phyloP scores from a whole-genome alignment of 1,140 invertebrate species.

The Ephestia elutella region DNA sequence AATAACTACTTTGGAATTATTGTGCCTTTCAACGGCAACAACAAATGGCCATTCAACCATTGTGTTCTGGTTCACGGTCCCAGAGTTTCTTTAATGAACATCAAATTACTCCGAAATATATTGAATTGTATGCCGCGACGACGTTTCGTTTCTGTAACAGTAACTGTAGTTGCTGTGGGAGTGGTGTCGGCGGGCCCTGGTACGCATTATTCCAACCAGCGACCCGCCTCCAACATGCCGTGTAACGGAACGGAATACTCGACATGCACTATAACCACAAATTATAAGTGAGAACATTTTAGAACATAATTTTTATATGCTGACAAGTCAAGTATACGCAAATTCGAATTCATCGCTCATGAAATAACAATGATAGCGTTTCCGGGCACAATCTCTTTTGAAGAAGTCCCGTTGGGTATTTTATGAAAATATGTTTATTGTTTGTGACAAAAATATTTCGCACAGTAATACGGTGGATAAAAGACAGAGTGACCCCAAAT shows the following conservation, averaged over 20 bases:
- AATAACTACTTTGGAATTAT: constrained; percentile 59
- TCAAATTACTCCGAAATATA: constrained; percentile 73
- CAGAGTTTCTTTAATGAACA: constrained; percentile 72
- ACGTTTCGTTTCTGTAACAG: constrained; percentile 61
- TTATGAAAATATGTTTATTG: background rate
- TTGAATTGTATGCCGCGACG: constrained; percentile 69
- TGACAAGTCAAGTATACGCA: constrained; percentile 30
- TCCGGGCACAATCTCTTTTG: background rate
- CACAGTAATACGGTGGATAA: constrained; percentile 33
- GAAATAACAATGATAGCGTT: constrained; percentile 1
- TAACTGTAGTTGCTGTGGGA: constrained; percentile 58
- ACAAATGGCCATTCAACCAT: constrained; percentile 73
- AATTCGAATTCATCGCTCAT: background rate
- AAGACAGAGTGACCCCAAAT: constrained; percentile 57
- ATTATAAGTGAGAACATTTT: constrained; percentile 73
- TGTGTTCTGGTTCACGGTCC: constrained; percentile 72
- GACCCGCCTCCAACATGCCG: constrained; percentile 46
- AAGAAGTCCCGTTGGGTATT: background rate
- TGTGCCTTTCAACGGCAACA: constrained; percentile 65
- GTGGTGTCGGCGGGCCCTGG: constrained; percentile 25
- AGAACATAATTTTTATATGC: constrained; percentile 57
- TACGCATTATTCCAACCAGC: constrained; percentile 53
- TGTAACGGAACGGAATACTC: constrained; percentile 68
- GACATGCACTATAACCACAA: constrained; percentile 71
- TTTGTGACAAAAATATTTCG: constrained; percentile 18